A percentile compares a stretch with the other conserved stretches of the same genome.
Conservation (phyloP, 1,140 invertebrate genomes). For the Cryptotermes secundus region DNA sequence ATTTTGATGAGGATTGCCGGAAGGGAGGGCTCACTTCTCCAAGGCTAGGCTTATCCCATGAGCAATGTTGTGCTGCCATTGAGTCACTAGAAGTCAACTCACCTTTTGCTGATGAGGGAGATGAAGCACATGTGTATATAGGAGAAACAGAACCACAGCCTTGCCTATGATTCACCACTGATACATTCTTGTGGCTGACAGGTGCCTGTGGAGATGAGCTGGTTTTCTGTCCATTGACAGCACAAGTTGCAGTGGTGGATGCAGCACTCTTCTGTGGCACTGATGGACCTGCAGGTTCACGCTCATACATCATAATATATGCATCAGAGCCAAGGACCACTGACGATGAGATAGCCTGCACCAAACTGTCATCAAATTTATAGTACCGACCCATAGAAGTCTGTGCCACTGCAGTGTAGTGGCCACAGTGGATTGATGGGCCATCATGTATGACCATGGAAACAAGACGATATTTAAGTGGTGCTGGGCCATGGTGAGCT, state of each 20-base stretch:
- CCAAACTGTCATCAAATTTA: slow-evolving; percentile 77
- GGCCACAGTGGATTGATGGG: slow-evolving; percentile 90
- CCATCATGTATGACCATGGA: slow-evolving; percentile 96
- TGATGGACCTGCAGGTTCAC: slow-evolving; percentile 54
- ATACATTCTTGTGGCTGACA: too few relatives aligned
- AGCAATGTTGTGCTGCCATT: too few relatives aligned
- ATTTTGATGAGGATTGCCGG: too few relatives aligned
- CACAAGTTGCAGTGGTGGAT: slow-evolving; percentile 38
- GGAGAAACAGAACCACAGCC: too few relatives aligned
- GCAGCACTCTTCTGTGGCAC: slow-evolving; percentile 40
- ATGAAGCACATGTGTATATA: too few relatives aligned
- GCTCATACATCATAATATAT: slow-evolving; percentile 88
- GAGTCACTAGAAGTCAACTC: too few relatives aligned
- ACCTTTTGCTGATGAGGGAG: too few relatives aligned
- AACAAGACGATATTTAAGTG: slow-evolving; percentile 78
- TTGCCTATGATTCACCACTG: too few relatives aligned
- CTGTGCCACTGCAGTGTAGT: slow-evolving; percentile 92
- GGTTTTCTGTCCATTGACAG: too few relatives aligned
- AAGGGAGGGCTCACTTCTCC: too few relatives aligned
- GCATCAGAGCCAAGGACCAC: slow-evolving; percentile 78
- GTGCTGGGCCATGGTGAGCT: slow-evolving; percentile 44
- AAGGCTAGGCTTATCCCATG: too few relatives aligned
- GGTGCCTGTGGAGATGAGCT: too few relatives aligned
- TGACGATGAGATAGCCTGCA: slow-evolving; percentile 68
- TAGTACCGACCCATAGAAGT: slow-evolving; percentile 81